Evolutionary conservation across 2,888 invertebrate genomes (phyloP), one percentile per base, ranked within the genome.

Genomic region (Eupsilia transversa): DNA sequence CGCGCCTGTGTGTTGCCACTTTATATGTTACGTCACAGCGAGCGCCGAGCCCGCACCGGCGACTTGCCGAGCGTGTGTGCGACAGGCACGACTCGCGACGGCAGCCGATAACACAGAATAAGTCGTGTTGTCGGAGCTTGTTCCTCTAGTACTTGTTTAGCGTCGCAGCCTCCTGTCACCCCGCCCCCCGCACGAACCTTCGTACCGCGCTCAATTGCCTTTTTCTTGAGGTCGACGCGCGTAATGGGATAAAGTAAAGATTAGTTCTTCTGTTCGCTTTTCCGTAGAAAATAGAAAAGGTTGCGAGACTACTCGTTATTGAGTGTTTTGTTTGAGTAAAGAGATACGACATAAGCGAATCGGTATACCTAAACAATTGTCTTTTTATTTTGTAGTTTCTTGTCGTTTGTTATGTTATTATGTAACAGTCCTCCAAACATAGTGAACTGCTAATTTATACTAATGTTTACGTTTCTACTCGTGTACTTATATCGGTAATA

Each of bases 1-100:
- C 96, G 95, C 95, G 96, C 94, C 95, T 96, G 95, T 95, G 95
- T 96, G 96, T 96, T 96, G 94, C 95, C 96, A 96, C 96, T 96
- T 96, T 96, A 95, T 96, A 95, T 92, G 95, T 94, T 94, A 94
- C 95, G 93, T 94, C 94, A 93, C 91, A 89, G 89, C 86, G 63
- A 71, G 57, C 72, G 64, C 63, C 77, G 75, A 76, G 83, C 69
- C 41, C 65, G 59, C 66, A 54, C 54, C 46, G 49, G 46, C 72
- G 70, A 70, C 66, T 43, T 23, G 77, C 64, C 81, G 71, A 86
- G 86, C 83, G 85, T 82, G 82, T 88, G 85, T 85, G 84, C 84
- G 83, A 80, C 72, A 30, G 20, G 54, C 82, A 68, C 80, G 80
- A 75, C 74, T 79, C 81, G 68, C 77, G 30, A 86, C 91, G 87